Evolutionary conservation across 1,140 invertebrate species (phyloP), one percentile per base, ranked within the genome.

Genomic region (Carposina sasakii): DNA sequence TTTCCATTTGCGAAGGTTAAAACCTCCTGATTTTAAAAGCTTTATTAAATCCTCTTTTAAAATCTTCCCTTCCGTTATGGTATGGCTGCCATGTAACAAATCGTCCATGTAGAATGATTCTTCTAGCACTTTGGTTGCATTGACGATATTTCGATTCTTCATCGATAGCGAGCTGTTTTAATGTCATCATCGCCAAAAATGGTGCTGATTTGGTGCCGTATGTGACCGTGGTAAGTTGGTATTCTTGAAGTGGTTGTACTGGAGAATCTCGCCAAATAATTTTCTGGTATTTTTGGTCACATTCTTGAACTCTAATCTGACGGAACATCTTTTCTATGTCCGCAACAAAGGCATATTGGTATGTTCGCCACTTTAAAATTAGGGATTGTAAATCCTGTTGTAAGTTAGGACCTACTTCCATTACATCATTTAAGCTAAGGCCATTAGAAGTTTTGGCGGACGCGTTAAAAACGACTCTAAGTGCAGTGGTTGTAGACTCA

Each of bases 41-140:
- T 42, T 15, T 13, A 42, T 26, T 19, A 42, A 42, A 42, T 42
- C 40, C 28, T 22, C 2, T 42, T 42, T 22, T 42, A 42, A 42
- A 5, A 26, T 22, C 19, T 28, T 42, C 10, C 22, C 40, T 13
- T 22, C n/a, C 19, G 22, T 13, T 26, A 42, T 5, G 9, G 8
- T 13, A 12, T 17, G 17, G 40, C 24, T 28, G 6, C 40, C 40
- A 42, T 19, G 3, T 6, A 42, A 5, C 3, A 42, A 24, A 20
- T 39, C 36, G 22, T 39, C 36, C 36, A 39, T 39, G 36, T 39
- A 39, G 13, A 39, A 39, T 10, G 15, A 13, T 42, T 42, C 40
- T 28, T 42, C 6, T 26, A 42, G n/a, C 3, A 19, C 40, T 28
- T 24, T 42, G 4, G 40, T 24, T 24, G 40, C 40, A 21, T 17